Percentiles rank a stretch among this genome's conserved stretches.
Evolutionary conservation across 2,888 invertebrate species (phyloP).

Genomic region (Thera obeliscata): DNA sequence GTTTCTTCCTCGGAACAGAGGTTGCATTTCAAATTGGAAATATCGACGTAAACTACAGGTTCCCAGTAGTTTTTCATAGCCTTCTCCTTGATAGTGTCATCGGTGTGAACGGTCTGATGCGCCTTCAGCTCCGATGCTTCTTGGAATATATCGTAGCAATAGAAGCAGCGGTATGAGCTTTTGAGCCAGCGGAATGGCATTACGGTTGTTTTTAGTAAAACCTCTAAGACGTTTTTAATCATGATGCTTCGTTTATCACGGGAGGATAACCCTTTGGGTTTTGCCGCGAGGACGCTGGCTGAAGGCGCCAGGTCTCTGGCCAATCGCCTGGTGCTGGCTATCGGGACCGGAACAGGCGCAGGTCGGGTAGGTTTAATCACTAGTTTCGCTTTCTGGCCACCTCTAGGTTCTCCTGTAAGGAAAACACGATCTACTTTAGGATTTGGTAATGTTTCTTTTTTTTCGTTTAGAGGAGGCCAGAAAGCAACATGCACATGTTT

Average conservation of each 20-base stretch:
- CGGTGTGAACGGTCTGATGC: constrained; percentile 63
- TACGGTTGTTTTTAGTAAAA: constrained; percentile 65
- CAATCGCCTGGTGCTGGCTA: constrained; percentile 13
- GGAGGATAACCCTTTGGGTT: constrained; percentile 45
- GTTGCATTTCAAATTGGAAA: constrained; percentile 66
- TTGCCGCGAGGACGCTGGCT: constrained; percentile 30
- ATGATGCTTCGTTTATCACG: constrained; percentile 70
- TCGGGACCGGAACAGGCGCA: constrained; percentile 10
- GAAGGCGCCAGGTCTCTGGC: constrained; percentile 31
- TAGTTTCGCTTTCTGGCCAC: constrained; percentile 62
- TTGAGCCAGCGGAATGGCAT: constrained; percentile 80
- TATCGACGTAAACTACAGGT: constrained; percentile 70
- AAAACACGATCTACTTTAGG: constrained; percentile 61
- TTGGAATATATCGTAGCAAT: constrained; percentile 79
- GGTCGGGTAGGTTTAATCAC: constrained; percentile 25
- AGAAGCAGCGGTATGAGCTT: constrained; percentile 77
- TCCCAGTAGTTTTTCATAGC: constrained; percentile 79
- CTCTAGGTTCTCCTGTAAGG: constrained; percentile 75
- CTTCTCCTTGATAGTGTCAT: constrained; percentile 63
- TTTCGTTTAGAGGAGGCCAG: constrained; percentile 61
- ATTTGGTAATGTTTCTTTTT: constrained; percentile 44
- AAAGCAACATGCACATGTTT: constrained; percentile 43
- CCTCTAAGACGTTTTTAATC: constrained; percentile 70
- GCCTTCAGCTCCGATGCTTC: constrained; percentile 67
- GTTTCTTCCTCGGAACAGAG: constrained; percentile 61